Evolutionary conservation across 37 sponge, comb jelly and placozoan genomes (phyloP), one percentile per base, ranked within the genome.

Genomic region (Eunapius fragilis): DNA sequence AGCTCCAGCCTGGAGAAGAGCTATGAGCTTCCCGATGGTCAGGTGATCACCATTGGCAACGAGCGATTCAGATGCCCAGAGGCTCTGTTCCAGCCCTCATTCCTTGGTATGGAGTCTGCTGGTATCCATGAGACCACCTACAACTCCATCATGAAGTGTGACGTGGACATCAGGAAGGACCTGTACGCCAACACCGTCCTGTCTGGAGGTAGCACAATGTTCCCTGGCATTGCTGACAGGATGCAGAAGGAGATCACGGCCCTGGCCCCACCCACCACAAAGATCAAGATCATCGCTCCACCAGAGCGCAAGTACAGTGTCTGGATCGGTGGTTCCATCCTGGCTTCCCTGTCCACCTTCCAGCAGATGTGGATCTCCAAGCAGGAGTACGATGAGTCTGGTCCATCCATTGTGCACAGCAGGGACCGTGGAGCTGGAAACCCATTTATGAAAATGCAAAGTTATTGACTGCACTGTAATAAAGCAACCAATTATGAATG

Each of bases 121-220:
- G 99, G 99, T 69, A 96, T 98, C 92, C 99, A 98, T 91, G 99
- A 99, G 89, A 95, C 98, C 75, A 71, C 70, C 75, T 99, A 99
- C 95, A 97, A 97, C 95, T 99, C 99, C 80, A 97, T 99, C 97
- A 99, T 97, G 99, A 99, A 99, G 92, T 99, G 99, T 79, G 99
- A 99, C 68, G 99, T 97, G 7, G 98, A 97, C 91, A 99, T 99
- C 94, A 84, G 99, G 77, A 99, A 97, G 93, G 98, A 97, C 79
- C 96, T 99, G 75, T 99, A 97, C 86, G 99, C 96, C 82, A 99
- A 99, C 91, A 95, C 93, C 34, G 97, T 99, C 30, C 93, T 99
- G 72, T 99, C 98, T 76, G 99, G 99, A 76, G 99, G 99, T n/a
- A 95, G 92, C 94, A 99, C 99, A 76, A 99, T 99, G 99, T 99